These are phyloP conservation scores for Maniola jurtina DNA, from an alignment of 1,140 invertebrate species.

Conservation along the genomic window DNA sequence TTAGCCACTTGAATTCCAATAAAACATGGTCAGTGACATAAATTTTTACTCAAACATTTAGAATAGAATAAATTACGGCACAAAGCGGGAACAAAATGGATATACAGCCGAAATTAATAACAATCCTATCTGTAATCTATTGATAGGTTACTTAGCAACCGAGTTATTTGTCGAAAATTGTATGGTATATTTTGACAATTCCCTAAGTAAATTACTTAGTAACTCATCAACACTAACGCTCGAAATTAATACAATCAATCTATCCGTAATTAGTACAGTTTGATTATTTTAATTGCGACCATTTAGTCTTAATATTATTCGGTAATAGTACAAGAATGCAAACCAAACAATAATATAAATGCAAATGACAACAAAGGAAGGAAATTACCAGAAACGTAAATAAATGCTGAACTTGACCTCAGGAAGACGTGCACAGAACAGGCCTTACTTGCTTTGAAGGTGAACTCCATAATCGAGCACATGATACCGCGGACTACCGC, in stretches of 20 bases:
- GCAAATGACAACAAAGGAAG: slow-evolving; percentile 16
- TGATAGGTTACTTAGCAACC: no score
- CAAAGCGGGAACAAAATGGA: background rate
- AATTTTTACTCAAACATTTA: background rate
- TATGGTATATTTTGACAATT: no score
- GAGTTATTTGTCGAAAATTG: no score
- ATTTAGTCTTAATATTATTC: background rate
- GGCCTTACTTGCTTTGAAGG: slow-evolving; percentile 75
- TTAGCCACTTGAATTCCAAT: slow-evolving; percentile 8
- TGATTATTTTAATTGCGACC: no score
- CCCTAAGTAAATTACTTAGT: no score
- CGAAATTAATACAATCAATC: no score
- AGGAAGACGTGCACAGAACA: slow-evolving; percentile 34
- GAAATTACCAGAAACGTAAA: slow-evolving; percentile 34
- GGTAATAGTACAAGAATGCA: background rate
- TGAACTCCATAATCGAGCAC: slow-evolving; percentile 74
- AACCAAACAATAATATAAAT: background rate
- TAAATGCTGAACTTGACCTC: slow-evolving; percentile 32
- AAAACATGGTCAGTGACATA: background rate
- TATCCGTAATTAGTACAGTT: no score
- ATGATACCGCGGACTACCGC: slow-evolving; percentile 68
- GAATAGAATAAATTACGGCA: background rate
- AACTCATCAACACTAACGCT: no score
- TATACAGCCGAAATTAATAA: no score
- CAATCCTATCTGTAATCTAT: no score